Conservation (phyloP, 2,113 vertebrate genomes). For the Eublepharis macularius region DNA sequence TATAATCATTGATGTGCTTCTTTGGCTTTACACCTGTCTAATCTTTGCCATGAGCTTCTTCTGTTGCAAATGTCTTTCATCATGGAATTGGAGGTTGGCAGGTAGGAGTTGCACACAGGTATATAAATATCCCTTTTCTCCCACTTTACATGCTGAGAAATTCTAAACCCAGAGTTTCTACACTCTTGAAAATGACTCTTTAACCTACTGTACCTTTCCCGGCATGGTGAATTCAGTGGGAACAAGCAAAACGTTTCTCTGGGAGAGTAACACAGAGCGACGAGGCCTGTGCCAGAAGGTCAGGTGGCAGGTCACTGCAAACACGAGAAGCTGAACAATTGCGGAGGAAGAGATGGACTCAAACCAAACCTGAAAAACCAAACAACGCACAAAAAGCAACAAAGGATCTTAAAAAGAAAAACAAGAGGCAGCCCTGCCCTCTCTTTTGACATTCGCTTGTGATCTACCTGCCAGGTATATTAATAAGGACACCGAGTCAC, state of each 20-base stretch:
- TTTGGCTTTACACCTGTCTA: neutral
- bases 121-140: neutral
- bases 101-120: neutral
- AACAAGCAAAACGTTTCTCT: slow-evolving; percentile 10
- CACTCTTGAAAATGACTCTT: slow-evolving; percentile 4
- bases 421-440: neutral
- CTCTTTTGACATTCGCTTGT: slow-evolving; percentile 50
- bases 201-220: slow-evolving; percentile 9
- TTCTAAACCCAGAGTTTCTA: neutral
- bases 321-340: slow-evolving; percentile 58
- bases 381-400: slow-evolving; percentile 62
- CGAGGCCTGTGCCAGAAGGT: slow-evolving; percentile 31
- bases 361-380: slow-evolving; percentile 59
- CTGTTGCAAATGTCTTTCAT: neutral
- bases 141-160: neutral
- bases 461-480: slow-evolving; percentile 43
- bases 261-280: slow-evolving; percentile 28
- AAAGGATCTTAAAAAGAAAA: slow-evolving; percentile 52
- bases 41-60: neutral
- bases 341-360: slow-evolving; percentile 46
- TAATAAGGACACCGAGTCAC: neutral
- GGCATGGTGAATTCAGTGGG: neutral
- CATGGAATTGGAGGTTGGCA: neutral
- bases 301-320: slow-evolving; percentile 47
- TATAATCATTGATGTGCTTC: neutral